Evolutionary conservation across 2,888 invertebrate species (phyloP), one percentile per base, ranked within the genome.

Genomic region (Diaphora mendica): DNA sequence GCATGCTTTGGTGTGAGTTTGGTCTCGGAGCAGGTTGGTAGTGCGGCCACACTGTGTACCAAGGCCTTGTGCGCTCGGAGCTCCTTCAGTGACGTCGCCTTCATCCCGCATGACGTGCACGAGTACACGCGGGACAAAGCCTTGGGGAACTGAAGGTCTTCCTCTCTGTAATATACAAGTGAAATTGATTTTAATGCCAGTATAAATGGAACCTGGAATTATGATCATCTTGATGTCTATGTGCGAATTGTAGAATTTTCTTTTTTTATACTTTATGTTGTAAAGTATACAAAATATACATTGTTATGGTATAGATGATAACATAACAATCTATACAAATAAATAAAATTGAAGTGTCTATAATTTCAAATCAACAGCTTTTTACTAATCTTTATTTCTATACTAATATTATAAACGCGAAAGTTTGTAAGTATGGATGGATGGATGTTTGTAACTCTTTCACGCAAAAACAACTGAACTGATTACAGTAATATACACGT

Each of bases 21-120:
- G 30, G 62, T 26, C n/a, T 20, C 68, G 8, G 70, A 62, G 62
- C 70, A 59, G 1, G 70, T 70, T 20, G 70, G 70, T 1, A 62
- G 95, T 73, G 95, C 8, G 95, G 94, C 85, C 97, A 97, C 64
- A 94, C 96, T 94, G 87, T 97, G 97, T 71, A 94, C 94, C 59
- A 96, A 93, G 17, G 96, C 89, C 79, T 95, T 96, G 89, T 97
- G 97, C 33, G 96, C 95, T 39, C 97, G 95, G 73, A 97, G 92
- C 88, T 97, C 97, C 84, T 96, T 97, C 3, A 96, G 94, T 59
- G 96, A 96, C 48, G 96, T 91, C 86, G 97, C 97, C 70, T 96
- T 94, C 76, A 96, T 95, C 9, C 95, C 94, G 85, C 97, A 97
- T 59, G 95, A 92, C 0, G 96, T 89, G 90, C 97, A 97, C 79